phyloP scores from a whole-genome alignment of 2,797 vertebrate genomes.

The Pterois miles region DNA sequence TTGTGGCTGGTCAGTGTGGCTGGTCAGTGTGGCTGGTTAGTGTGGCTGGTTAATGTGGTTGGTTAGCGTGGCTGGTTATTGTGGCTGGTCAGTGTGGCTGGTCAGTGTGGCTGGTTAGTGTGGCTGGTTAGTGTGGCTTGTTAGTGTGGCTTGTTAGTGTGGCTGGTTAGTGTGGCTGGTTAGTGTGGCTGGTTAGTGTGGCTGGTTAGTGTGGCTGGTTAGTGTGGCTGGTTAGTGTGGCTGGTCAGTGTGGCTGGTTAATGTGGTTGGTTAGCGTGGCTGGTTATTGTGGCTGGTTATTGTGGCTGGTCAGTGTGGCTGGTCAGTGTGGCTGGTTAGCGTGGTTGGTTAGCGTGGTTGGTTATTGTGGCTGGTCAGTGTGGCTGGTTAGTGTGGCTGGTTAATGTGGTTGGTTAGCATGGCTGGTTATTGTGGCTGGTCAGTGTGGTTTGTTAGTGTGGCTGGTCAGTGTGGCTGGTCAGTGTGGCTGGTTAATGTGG shows the following conservation, averaged over 20 bases:
- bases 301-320: neutral
- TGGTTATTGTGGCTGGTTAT: neutral
- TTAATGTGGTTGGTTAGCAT: no score
- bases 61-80: neutral
- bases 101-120: neutral
- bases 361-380: neutral
- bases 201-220: neutral
- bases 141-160: no score
- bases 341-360: no score
- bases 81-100: neutral
- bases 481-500: neutral
- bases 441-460: no score
- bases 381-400: no score
- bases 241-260: neutral
- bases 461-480: neutral
- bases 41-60: no score
- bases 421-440: no score
- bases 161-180: neutral
- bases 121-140: neutral
- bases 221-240: neutral
- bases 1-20: neutral
- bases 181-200: neutral
- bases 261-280: no score
- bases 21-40: neutral
- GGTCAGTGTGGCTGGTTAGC: neutral